Evolutionary conservation across 2,113 vertebrate genomes (phyloP), one percentile per base, ranked within the genome.

Genomic region (Zootoca vivipara): DNA sequence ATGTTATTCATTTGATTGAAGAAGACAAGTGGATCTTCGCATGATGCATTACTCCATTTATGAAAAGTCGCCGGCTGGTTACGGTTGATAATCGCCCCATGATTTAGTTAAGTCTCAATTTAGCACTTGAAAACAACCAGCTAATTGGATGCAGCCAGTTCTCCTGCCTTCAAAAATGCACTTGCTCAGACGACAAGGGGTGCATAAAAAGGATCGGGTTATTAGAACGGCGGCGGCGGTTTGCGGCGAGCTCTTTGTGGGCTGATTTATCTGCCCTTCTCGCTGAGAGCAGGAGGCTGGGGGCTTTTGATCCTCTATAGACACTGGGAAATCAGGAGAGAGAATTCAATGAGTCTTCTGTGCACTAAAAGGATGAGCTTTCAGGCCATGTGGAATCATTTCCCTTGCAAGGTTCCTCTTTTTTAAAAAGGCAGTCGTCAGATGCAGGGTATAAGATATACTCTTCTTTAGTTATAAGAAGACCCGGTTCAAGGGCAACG

Each of bases 21-120:
- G 28, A 15, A 81, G 86, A 74, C 81, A 90, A 85, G 64, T 73
- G 74, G 83, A 22, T 81, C 83, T 91, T 92, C 28, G 35, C 42
- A 33, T 83, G 30, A 69, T 87, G 33, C 30, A 30, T 88, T 74
- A 8, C 7, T 30, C 52, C 28, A 40, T 78, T 74, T 65, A 30
- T 87, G 64, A 82, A 89, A 91, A 92, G 88, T 3, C 58, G 24
- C 38, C 87, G 42, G 6, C 67, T 89, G 82, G 18, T 8, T 69
- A 10, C 70, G 35, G n/a, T 81, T 89, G 56, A 33, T 83, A 85
- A 87, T 42, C 58, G 58, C 58, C 58, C 58, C 58, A 62, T 62
- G 58, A 62, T 62, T 62, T 62, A 62, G 58, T 62, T 62, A 62
- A 62, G 58, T 62, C 58, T 62, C 80, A 82, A 2, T 91, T 42